A percentile compares a stretch with the other conserved stretches of the same genome.
Conservation (phyloP, 2,888 invertebrate genomes). For the Tiliacea aurago region DNA sequence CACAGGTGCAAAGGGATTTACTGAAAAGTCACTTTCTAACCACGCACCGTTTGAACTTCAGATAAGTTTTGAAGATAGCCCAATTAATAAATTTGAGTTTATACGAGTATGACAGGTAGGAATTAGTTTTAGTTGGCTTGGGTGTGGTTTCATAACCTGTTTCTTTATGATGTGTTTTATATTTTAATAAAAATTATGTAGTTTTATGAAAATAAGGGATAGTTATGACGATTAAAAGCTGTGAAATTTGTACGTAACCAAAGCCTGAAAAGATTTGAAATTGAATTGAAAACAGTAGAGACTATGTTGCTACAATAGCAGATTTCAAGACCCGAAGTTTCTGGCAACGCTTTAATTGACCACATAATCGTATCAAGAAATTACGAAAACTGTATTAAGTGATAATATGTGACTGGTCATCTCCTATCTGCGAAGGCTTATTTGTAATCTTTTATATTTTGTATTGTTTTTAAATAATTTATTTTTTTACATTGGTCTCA, state of each 20-base stretch:
- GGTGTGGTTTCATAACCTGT: constrained; percentile 30
- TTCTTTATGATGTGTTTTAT: constrained; percentile 52
- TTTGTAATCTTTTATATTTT: too few relatives aligned
- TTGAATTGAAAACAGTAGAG: background rate
- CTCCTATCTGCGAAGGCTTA: too few relatives aligned
- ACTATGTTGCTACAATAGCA: background rate
- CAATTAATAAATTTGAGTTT: constrained; percentile 62
- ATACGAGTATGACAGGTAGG: constrained; percentile 54
- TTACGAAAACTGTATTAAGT: too few relatives aligned
- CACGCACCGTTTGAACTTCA: constrained; percentile 31
- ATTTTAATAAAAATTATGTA: constrained; percentile 30
- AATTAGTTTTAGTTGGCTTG: constrained; percentile 38
- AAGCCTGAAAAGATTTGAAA: background rate
- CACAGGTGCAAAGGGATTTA: constrained; percentile 55
- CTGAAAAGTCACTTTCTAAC: constrained; percentile 39
- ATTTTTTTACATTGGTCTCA: too few relatives aligned
- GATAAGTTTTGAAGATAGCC: constrained; percentile 41
- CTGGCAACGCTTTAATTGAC: background rate
- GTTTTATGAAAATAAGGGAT: constrained; percentile 5
- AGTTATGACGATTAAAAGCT: background rate
- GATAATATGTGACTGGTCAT: too few relatives aligned
- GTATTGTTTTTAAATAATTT: too few relatives aligned
- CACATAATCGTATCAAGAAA: background rate
- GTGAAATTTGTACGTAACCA: background rate
- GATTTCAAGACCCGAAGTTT: background rate